Evolutionary conservation across 2,113 vertebrate genomes (phyloP).

Genomic region (Embiotoca jacksoni): DNA sequence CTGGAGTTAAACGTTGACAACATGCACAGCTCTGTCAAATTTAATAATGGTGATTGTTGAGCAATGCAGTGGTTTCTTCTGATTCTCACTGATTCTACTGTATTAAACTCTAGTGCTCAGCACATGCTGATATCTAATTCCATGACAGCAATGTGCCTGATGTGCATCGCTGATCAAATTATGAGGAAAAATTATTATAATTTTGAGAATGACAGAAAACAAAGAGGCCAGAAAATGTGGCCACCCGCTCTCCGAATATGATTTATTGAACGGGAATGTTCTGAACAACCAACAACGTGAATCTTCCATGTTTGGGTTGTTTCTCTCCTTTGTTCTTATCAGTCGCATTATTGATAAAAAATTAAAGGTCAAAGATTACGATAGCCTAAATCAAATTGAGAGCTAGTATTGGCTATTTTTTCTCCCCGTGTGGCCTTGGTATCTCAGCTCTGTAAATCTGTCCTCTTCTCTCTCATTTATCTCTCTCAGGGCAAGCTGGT

Average conservation of each 20-base stretch:
- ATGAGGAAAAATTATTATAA: neutral
- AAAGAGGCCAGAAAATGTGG: no score
- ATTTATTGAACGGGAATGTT: neutral
- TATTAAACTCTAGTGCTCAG: neutral
- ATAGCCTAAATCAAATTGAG: neutral
- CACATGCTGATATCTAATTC: neutral
- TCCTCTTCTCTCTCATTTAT: neutral
- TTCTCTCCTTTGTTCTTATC: neutral
- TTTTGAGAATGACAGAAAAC: neutral
- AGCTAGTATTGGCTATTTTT: neutral
- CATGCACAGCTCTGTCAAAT: no score
- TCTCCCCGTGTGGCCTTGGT: neutral
- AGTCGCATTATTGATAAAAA: no score
- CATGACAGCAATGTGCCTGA: neutral
- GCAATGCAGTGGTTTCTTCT: neutral
- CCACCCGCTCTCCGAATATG: neutral
- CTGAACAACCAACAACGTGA: neutral
- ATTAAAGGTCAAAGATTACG: neutral
- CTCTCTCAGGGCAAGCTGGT: conserved; percentile 6
- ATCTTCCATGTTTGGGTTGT: neutral
- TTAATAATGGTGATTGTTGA: no score
- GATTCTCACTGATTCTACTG: neutral
- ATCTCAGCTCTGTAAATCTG: neutral
- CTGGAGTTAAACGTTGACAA: neutral
- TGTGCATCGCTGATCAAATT: neutral